Evolutionary conservation across 1,140 invertebrate genomes (phyloP).

Genomic region (Caenorhabditis brenneri): DNA sequence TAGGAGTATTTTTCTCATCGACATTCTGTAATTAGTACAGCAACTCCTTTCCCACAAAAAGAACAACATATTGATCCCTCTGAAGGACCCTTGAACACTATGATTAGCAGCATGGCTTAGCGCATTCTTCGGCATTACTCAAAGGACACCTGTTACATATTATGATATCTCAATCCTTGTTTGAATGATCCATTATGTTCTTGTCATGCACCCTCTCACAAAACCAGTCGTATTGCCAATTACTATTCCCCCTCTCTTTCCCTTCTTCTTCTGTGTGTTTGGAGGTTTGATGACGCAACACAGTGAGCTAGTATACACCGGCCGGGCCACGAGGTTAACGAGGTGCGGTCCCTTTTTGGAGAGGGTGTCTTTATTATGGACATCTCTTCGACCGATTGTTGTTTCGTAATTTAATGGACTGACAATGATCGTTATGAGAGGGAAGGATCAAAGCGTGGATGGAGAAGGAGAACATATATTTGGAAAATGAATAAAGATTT

Average conservation of each 20-base stretch:
- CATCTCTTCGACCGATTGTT: not conserved
- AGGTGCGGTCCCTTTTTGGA: conserved; percentile 18
- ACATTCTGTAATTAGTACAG: too few species aligned
- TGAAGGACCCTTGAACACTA: not conserved
- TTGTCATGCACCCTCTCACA: not conserved
- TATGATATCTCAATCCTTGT: conserved; percentile 24
- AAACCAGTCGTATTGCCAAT: not conserved
- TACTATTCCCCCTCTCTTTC: not conserved
- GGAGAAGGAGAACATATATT: not conserved
- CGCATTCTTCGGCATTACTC: conserved; percentile 1
- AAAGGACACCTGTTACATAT: conserved; percentile 37
- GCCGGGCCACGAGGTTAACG: conserved; percentile 2
- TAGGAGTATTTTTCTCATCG: too few species aligned
- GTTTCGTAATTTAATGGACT: conserved; percentile 40
- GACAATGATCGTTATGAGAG: conserved; percentile 18
- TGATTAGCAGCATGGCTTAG: not conserved
- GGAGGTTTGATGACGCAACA: conserved; percentile 16
- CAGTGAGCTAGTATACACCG: conserved; percentile 9
- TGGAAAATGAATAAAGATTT: not conserved
- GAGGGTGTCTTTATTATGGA: not conserved
- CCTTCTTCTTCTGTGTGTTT: not conserved
- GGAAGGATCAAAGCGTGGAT: not conserved
- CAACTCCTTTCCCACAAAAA: too few species aligned
- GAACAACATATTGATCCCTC: not conserved
- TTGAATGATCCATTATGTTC: conserved; percentile 9